These are phyloP conservation scores for Temnopleurus reevesii DNA, from an alignment of 53 echinoderm and acorn worm genomes.

Conservation along the genomic window DNA sequence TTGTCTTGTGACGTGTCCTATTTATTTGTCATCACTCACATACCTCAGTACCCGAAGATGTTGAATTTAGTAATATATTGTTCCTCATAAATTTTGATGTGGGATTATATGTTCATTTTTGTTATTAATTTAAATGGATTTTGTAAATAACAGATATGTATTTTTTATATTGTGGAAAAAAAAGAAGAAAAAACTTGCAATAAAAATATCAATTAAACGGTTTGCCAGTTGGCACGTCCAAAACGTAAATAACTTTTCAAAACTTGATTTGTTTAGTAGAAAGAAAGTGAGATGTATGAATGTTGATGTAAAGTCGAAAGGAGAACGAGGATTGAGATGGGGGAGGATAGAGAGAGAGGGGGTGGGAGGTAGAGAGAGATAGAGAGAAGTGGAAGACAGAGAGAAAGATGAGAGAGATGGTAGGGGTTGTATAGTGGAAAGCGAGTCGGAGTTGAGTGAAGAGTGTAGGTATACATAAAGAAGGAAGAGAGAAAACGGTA, in stretches of 20 bases:
- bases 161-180: conserved; percentile 62
- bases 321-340: neutral
- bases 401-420: neutral
- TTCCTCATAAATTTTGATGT: conserved; percentile 58
- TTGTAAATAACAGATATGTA: conserved; percentile 64
- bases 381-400: neutral
- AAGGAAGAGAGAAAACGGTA: too few relatives aligned
- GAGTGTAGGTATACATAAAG: too few relatives aligned
- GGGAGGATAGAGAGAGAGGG: neutral
- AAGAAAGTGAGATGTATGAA: neutral
- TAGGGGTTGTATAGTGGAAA: too few relatives aligned
- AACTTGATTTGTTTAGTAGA: conserved; percentile 4
- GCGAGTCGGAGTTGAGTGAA: too few relatives aligned
- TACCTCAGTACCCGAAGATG: conserved; percentile 62
- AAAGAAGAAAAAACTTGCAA: conserved; percentile 56
- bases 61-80: conserved; percentile 61
- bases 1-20: conserved; percentile 45
- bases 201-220: conserved; percentile 56
- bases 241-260: conserved; percentile 3
- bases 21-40: conserved; percentile 56
- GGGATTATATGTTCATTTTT: conserved; percentile 62
- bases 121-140: conserved; percentile 58
- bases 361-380: neutral
- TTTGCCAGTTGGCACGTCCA: conserved; percentile 58
- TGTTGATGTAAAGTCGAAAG: neutral